Base-by-base conservation (phyloP, 2,113 vertebrate genomes). In the Gambusia affinis region DNA sequence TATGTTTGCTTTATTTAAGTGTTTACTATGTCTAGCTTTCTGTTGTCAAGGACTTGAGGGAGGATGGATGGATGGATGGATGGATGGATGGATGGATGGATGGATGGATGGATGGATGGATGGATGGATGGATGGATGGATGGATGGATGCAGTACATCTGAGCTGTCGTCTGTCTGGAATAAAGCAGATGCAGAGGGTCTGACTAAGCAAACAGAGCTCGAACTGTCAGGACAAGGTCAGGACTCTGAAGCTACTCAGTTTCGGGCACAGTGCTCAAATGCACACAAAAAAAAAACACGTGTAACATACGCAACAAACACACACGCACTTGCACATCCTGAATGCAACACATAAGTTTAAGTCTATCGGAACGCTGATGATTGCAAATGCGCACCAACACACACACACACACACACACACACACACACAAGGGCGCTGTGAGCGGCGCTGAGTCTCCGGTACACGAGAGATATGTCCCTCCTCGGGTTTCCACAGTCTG, bases 181-280 rank as follows among this genome's bases (percentile, higher is more conserved):
- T 72, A 37, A 67, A 72, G 67, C 80, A 82, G 80, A 80, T 82
- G 82, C 85, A 87, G 70, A 67, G 72, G 70, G 33, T 83, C 91
- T 92, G 90, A 92, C 85, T 91, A 90, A 90, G 90, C 92, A 92
- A 61, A 84, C 67, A 79, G 61, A 54, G 67, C 54, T 79, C 73
- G 72, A 84, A 81, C 68, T 57, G 74, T 67, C 88, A 74, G 31
- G 63, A 66, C 87, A 92, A 92, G 91, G 91, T 90, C 90, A 88
- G 83, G 65, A 60, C 82, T 79, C 61, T 73, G 66, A 73, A 83
- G 78, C 64, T 77, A 78, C 76, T 65, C 66, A 71, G 63, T 79
- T 79, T 73, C 78, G 65, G 27, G 67, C 68, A 81, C 78, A 42
- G 61, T 84, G 71, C 60, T 67, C 47, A 35, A 75, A 83, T 65